phyloP scores from a whole-genome alignment of 2,888 invertebrate species.

The Netelia virgata region DNA sequence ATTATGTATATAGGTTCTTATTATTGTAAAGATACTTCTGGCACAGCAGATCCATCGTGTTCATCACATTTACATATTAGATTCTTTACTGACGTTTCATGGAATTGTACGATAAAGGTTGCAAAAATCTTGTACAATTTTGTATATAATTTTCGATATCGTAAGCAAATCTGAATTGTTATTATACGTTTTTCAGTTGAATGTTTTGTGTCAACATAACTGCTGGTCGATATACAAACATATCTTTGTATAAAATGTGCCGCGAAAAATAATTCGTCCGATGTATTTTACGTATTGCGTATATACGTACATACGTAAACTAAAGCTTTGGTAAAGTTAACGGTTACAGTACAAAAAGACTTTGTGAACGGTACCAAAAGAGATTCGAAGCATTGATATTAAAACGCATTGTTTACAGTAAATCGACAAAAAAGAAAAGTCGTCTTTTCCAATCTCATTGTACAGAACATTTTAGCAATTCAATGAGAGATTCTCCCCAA shows the following conservation, averaged over 20 bases:
- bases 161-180: not conserved
- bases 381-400: conserved; percentile 15
- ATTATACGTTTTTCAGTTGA: not conserved
- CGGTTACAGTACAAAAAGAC: conserved; percentile 47
- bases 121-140: not conserved
- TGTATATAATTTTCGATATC: not conserved
- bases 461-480: not conserved
- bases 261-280: not conserved
- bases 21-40: not conserved
- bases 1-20: conserved; percentile 12
- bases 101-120: not conserved
- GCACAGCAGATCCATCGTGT: not conserved
- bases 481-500: not conserved
- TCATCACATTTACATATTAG: not conserved
- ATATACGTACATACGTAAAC: conserved; percentile 45
- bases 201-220: not conserved
- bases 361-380: conserved; percentile 21
- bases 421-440: not conserved
- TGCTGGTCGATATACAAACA: not conserved
- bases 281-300: conserved; percentile 32
- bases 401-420: not conserved
- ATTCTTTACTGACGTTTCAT: not conserved
- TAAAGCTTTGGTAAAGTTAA: conserved; percentile 60
- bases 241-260: not conserved
- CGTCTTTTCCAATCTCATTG: not conserved